Conservation (phyloP, 2,888 invertebrate genomes). For the Ypsolopha scabrella region DNA sequence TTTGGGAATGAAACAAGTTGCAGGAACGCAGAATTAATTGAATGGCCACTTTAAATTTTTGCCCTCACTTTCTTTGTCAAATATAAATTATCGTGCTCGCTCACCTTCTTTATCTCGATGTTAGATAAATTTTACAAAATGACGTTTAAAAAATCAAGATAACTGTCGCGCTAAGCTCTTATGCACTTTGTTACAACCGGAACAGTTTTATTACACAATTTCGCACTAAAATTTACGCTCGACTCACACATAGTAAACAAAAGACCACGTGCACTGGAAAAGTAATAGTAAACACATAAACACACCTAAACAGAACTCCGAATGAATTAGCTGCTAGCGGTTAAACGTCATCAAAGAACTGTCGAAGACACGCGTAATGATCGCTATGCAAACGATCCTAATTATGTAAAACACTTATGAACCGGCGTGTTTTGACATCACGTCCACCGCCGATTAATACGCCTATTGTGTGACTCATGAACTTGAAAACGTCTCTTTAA, state of each 20-base stretch:
- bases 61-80: no score
- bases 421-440: conserved; percentile 58
- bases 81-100: no score
- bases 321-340: conserved; percentile 57
- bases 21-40: no score
- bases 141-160: background rate
- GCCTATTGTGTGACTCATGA: conserved; percentile 60
- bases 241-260: conserved; percentile 36
- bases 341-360: conserved; percentile 25
- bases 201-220: conserved; percentile 40
- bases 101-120: no score
- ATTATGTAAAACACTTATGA: conserved; percentile 63
- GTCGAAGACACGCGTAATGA: conserved; percentile 62
- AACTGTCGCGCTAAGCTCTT: background rate
- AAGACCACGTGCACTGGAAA: conserved; percentile 20
- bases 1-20: no score
- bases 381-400: conserved; percentile 63
- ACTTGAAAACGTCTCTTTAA: conserved; percentile 54
- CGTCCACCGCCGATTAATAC: conserved; percentile 53
- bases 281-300: conserved; percentile 60
- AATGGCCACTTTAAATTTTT: no score
- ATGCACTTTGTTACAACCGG: background rate
- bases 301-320: conserved; percentile 24
- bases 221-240: conserved; percentile 40
- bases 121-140: background rate